These are phyloP conservation scores for Acheta domesticus DNA, from an alignment of 2,888 invertebrate genomes.

Conservation along the genomic window DNA sequence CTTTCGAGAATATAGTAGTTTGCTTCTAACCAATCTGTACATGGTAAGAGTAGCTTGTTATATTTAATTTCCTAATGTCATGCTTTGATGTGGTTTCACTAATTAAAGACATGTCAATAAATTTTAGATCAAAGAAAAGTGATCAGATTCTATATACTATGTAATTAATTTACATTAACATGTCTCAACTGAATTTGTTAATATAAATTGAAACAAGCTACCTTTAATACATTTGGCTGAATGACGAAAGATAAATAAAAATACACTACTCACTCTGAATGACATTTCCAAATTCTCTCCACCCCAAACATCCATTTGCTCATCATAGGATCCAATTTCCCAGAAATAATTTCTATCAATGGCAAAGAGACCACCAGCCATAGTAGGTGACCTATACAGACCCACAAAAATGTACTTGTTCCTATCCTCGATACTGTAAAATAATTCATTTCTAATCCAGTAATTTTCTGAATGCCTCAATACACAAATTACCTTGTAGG, in stretches of 20 bases:
- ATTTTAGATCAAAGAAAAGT: no score
- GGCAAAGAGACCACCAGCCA: slow-evolving; percentile 98
- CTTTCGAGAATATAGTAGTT: no score
- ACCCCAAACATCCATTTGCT: slow-evolving; percentile 96
- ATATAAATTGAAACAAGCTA: neutral
- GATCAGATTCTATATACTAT: no score
- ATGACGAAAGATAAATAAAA: no score
- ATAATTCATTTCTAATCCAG: slow-evolving; percentile 21
- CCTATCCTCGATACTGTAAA: slow-evolving; percentile 27
- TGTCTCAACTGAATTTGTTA: neutral
- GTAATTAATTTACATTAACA: no score
- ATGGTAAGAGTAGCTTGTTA: no score
- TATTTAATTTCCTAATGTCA: no score
- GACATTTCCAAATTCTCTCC: slow-evolving; percentile 98
- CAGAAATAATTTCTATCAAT: slow-evolving; percentile 91
- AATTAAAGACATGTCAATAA: no score
- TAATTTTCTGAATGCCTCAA: neutral
- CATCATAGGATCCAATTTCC: slow-evolving; percentile 93
- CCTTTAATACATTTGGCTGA: no score
- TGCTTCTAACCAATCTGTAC: no score
- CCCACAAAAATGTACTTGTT: slow-evolving; percentile 19
- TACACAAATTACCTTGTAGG: slow-evolving; percentile 58
- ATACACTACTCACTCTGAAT: slow-evolving; percentile 70
- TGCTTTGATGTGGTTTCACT: no score
- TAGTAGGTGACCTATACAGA: slow-evolving; percentile 73